phyloP scores from a whole-genome alignment of 2,113 vertebrate species.

The Nestor notabilis region DNA sequence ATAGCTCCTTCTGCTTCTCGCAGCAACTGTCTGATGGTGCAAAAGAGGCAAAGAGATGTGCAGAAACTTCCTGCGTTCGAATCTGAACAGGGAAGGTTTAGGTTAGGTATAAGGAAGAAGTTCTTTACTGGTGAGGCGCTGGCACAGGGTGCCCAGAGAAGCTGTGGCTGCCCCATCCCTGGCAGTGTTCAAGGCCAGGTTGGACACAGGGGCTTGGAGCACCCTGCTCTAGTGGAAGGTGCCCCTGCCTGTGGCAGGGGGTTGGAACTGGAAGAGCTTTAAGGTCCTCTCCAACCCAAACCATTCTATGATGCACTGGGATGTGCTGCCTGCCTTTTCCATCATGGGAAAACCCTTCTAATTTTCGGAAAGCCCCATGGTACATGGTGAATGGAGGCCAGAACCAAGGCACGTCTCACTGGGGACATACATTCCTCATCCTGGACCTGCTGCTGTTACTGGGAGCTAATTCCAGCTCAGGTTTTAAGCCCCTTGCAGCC shows the following conservation, averaged over 20 bases:
- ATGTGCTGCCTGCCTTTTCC: neutral
- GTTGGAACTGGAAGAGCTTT: neutral
- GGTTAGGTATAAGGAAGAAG: too few species aligned
- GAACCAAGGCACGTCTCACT: neutral
- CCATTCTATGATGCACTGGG: neutral
- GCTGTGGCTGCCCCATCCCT: too few species aligned
- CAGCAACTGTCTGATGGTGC: neutral
- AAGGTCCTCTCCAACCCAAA: neutral
- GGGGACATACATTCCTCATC: neutral
- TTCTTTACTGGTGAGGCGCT: too few species aligned
- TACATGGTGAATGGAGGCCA: neutral
- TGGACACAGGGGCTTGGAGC: too few species aligned
- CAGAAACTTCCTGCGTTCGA: neutral
- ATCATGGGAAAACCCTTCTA: neutral
- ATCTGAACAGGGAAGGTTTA: too few species aligned
- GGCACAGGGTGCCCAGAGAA: too few species aligned
- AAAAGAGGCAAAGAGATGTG: neutral
- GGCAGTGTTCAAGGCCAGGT: too few species aligned
- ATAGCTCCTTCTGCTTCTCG: neutral
- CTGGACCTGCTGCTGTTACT: neutral
- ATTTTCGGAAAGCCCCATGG: neutral
- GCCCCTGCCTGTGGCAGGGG: neutral
- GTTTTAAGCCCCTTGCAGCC: slow-evolving; percentile 3
- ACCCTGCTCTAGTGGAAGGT: neutral
- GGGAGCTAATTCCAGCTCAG: neutral